These are phyloP conservation scores for Diaphora mendica DNA, from an alignment of 2,888 invertebrate genomes.

Conservation along the genomic window DNA sequence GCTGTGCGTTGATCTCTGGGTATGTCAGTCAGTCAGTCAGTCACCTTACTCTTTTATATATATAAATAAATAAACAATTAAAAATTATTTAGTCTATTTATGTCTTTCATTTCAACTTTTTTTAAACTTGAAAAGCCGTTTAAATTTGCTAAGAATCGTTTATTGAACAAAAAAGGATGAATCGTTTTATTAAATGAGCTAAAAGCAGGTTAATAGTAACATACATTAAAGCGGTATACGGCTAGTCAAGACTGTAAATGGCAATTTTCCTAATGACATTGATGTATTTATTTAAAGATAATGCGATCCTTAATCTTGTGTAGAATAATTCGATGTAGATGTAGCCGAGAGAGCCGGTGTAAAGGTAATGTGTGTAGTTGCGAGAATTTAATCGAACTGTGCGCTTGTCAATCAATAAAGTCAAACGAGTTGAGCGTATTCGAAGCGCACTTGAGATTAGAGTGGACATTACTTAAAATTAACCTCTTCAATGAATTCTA, in stretches of 20 bases:
- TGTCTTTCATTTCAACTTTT: neutral
- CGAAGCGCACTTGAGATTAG: conserved; percentile 56
- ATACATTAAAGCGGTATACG: neutral
- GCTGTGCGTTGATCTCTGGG: no score
- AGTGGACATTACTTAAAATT: conserved; percentile 60
- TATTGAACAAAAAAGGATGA: neutral
- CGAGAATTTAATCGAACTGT: conserved; percentile 80
- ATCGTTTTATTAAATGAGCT: neutral
- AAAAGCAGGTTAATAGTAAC: neutral
- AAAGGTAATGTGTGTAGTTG: conserved; percentile 75
- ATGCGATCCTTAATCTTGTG: conserved; percentile 41
- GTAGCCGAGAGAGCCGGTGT: conserved; percentile 64
- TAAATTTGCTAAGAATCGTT: neutral
- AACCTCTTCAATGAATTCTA: neutral
- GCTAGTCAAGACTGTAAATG: conserved; percentile 7
- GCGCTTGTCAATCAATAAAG: conserved; percentile 85
- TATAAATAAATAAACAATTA: no score
- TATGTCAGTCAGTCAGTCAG: no score
- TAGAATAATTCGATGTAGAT: conserved; percentile 49
- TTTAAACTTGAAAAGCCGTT: neutral
- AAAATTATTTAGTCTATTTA: neutral
- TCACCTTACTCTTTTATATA: no score
- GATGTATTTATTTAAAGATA: conserved; percentile 42
- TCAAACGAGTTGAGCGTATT: conserved; percentile 68
- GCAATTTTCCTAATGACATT: conserved; percentile 38